phyloP scores from a whole-genome alignment of 2,113 vertebrate species.

The Platysteira castanea region DNA sequence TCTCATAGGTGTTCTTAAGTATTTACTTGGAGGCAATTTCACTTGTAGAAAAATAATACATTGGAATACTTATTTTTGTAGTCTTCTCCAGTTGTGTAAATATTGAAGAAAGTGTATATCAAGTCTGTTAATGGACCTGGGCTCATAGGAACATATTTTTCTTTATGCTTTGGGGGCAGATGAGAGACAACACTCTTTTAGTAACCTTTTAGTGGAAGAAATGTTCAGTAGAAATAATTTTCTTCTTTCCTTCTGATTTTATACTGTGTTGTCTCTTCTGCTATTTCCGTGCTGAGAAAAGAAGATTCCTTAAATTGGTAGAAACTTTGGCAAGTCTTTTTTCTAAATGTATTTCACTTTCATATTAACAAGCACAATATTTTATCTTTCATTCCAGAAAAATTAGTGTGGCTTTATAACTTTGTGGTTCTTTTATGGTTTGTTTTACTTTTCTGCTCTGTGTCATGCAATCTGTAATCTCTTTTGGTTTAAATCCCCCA shows the following conservation, averaged over 20 bases:
- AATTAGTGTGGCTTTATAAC: background rate
- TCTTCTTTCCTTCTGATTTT: background rate
- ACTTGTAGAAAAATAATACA: background rate
- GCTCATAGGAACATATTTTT: background rate
- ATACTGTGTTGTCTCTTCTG: background rate
- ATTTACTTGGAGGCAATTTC: background rate
- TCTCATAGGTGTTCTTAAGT: background rate
- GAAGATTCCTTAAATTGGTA: background rate
- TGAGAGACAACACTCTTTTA: background rate
- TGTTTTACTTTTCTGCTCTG: slow-evolving; percentile 15
- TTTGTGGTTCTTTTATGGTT: background rate
- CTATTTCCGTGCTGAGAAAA: background rate
- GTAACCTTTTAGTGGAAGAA: background rate
- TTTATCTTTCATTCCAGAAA: background rate
- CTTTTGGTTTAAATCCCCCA: background rate
- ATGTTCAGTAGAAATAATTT: background rate
- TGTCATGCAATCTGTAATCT: background rate
- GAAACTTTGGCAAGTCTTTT: background rate
- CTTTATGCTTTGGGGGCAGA: background rate
- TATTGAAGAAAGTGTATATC: background rate
- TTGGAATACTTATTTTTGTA: background rate
- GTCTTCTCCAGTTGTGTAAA: background rate
- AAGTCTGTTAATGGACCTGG: background rate
- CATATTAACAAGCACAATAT: background rate
- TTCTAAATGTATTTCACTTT: background rate